A percentile compares a stretch with the other conserved stretches of the same genome.
Conservation (phyloP, 2,797 vertebrate genomes). For the Cirrhinus molitorella region DNA sequence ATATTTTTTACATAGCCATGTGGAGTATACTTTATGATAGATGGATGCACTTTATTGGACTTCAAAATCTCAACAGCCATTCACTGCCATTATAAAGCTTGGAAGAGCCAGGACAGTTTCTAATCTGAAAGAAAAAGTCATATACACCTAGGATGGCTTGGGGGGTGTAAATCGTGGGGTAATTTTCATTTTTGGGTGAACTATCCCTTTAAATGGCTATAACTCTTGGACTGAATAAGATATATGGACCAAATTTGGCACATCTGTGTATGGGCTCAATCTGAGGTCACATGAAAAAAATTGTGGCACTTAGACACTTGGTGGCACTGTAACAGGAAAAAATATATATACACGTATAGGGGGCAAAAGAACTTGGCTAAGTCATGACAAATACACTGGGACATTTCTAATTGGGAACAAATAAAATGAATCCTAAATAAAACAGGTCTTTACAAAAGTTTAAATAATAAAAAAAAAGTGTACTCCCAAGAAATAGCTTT, state of each 20-base stretch:
- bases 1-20: too few species aligned
- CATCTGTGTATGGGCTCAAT: background rate
- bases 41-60: too few species aligned
- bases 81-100: too few species aligned
- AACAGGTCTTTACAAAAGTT: slow-evolving; percentile 22
- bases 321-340: background rate
- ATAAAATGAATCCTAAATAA: slow-evolving; percentile 38
- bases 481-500: slow-evolving; percentile 38
- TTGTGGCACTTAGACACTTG: background rate
- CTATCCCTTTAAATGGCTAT: background rate
- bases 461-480: slow-evolving; percentile 33
- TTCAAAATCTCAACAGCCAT: too few species aligned
- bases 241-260: background rate
- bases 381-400: background rate
- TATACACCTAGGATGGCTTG: too few species aligned
- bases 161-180: too few species aligned
- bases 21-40: too few species aligned
- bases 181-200: too few species aligned
- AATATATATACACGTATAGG: background rate
- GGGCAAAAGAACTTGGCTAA: background rate
- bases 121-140: too few species aligned
- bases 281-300: background rate
- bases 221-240: slow-evolving; percentile 6
- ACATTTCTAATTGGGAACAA: slow-evolving; percentile 15
- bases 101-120: too few species aligned